Base-by-base conservation (phyloP, 2,797 vertebrate genomes). In the Pteronotus mesoamericanus region DNA sequence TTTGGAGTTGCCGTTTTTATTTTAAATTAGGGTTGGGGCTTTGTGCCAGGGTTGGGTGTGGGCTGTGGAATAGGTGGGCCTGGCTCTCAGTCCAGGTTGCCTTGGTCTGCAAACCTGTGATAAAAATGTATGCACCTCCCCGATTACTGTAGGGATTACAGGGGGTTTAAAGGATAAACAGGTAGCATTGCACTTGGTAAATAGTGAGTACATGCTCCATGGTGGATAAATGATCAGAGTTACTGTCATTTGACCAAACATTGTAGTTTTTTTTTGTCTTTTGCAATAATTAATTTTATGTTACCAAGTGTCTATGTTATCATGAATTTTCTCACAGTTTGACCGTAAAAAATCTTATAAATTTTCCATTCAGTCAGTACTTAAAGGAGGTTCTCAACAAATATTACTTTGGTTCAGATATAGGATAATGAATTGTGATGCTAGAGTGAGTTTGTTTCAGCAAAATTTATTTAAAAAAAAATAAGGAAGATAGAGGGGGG, bases 311-410 rank as follows among this genome's bases (percentile, higher is more conserved):
- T 92, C 64, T 68, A 5, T 59, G 6, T 53, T 75, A 39, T 44
- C 12, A 21, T 46, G 0, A 85, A n/a, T 95, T 88, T 94, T 94
- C 80, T 82, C 82, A 44, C 2, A 46, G 24, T 21, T 79, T n/a
- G 61, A n/a, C 42, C 90, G 74, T 29, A 32, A 91, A 42, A 42
- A 59, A 71, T 48, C 15, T 24, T n/a, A 29, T 4, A 74, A 5
- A 11, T 57, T 46, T 94, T 78, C 11, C 32, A 46, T 21, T 79
- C 29, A 9, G 2, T 79, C 1, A 32, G 37, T 69, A 42, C 16
- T 69, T 51, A 32, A 51, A 51, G 37, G 10, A 78, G 15, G 18
- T 42, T 89, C 44, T 83, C 80, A 59, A 44, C 29, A 80, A 74
- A 18, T 55, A 57, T 61, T 48, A 61, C 55, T 85, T 86, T 75